phyloP scores from a whole-genome alignment of 2,888 invertebrate genomes.

The Ceramica pisi region DNA sequence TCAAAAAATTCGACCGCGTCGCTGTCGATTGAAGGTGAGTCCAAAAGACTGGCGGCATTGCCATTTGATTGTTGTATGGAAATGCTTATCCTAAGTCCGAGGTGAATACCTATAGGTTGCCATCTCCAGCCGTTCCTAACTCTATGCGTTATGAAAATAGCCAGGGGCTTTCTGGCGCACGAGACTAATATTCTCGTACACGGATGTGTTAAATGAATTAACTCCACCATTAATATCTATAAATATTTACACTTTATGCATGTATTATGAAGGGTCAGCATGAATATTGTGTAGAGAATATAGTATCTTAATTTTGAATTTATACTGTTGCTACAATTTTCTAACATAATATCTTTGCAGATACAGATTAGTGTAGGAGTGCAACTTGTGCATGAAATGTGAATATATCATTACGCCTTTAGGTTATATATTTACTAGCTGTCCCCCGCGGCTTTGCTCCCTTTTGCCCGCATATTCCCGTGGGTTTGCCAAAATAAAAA shows the following conservation, averaged over 20 bases:
- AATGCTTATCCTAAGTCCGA: too few species aligned
- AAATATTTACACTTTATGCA: conserved; percentile 43
- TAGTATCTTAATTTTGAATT: background rate
- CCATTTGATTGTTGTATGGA: too few species aligned
- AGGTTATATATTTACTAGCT: too few species aligned
- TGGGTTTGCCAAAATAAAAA: too few species aligned
- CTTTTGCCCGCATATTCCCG: too few species aligned
- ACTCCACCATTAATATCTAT: conserved; percentile 38
- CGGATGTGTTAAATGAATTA: conserved; percentile 65
- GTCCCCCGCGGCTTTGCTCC: too few species aligned
- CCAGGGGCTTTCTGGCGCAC: conserved; percentile 42
- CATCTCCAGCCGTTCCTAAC: conserved; percentile 32
- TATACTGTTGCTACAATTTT: background rate
- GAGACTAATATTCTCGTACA: conserved; percentile 57
- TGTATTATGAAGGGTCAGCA: conserved; percentile 13
- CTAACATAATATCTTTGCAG: background rate
- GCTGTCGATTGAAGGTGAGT: too few species aligned
- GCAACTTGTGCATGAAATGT: too few species aligned
- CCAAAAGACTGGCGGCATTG: too few species aligned
- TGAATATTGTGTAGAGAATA: background rate
- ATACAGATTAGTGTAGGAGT: too few species aligned
- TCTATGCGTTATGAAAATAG: conserved; percentile 59
- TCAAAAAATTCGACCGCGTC: too few species aligned
- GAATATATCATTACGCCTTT: too few species aligned
- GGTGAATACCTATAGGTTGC: background rate